Base-by-base conservation (phyloP, 2,888 invertebrate genomes). In the Xestobium rufovillosum region DNA sequence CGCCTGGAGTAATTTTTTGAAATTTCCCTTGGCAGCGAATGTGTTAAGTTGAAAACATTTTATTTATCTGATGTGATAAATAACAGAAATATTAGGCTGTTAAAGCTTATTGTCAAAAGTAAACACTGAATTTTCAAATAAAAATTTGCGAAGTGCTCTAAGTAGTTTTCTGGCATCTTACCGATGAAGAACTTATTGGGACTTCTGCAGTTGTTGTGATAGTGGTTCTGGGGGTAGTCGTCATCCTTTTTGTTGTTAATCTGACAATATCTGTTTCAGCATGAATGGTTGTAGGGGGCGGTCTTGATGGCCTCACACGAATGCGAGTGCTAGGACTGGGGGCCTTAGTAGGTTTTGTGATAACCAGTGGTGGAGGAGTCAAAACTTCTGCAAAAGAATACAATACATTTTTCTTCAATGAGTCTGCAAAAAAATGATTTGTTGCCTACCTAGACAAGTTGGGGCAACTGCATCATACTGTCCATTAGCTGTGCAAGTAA, bases 391-490 rank as follows among this genome's bases (percentile, higher is more conserved):
- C 68, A 67, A 57, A 38, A 44, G 47, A 37, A 34, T 48, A 40
- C 26, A 35, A 25, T 31, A 14, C 14, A 25, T 10, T 17, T 12
- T 19, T 14, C 30, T 25, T 25, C 26, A 16, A 30, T 12, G n/a
- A 30, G 30, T 36, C 3, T 31, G 8, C 17, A 10, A 10, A 14
- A 11, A 4, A n/a, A n/a, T 19, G 23, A 19, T 19, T 19, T 19
- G n/a, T 19, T 19, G n/a, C 23, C 6, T 65, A 76, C 86, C 73
- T 60, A 70, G 70, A 60, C 91, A 92, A 31, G 70, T 70, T 0
- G 91, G 90, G 30, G 83, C 68, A 0, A 76, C 68, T 34, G 77
- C 76, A 57, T 90, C 87, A 74, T 89, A 91, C 40, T 79, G 75
- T 1, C 91, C 91, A 31, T 75, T 79, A 8, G 80, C 72, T 34